These are phyloP conservation scores for Julus scandinavius DNA, from an alignment of 2,888 invertebrate genomes.

Conservation along the genomic window DNA sequence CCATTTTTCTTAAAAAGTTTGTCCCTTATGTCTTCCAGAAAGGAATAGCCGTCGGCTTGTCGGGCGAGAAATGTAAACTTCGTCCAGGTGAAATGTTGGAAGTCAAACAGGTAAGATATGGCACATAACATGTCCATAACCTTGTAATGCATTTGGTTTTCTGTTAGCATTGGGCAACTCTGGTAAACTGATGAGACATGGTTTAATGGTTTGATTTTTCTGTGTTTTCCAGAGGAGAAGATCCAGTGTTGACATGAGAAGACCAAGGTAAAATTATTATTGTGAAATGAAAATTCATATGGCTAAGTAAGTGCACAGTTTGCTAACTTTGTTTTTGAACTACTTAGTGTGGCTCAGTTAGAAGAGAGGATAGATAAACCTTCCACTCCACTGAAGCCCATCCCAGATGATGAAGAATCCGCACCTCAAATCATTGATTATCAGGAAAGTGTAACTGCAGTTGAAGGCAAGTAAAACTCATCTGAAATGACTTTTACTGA, in stretches of 20 bases:
- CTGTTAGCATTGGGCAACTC: constrained; percentile 54
- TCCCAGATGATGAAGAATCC: constrained; percentile 80
- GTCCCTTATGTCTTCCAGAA: constrained; percentile 59
- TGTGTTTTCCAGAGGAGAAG: constrained; percentile 71
- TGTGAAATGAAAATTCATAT: background rate
- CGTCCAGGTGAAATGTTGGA: constrained; percentile 62
- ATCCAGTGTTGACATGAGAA: constrained; percentile 87
- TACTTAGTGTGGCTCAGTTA: constrained; percentile 79
- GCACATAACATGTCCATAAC: too few relatives aligned
- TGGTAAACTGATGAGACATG: constrained; percentile 44
- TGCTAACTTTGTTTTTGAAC: background rate
- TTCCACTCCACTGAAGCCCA: constrained; percentile 84
- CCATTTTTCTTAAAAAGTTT: background rate
- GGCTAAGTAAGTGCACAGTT: background rate
- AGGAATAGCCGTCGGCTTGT: constrained; percentile 61
- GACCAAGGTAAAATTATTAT: constrained; percentile 59
- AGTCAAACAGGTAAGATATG: constrained; percentile 60
- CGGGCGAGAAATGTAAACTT: constrained; percentile 61
- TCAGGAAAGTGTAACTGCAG: constrained; percentile 93
- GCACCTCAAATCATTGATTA: constrained; percentile 88
- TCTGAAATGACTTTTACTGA: too few relatives aligned
- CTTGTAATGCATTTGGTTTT: background rate
- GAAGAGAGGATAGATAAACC: constrained; percentile 91
- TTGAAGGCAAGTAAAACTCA: constrained; percentile 80
- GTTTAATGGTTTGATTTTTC: constrained; percentile 40